phyloP scores from a whole-genome alignment of 2,113 vertebrate species.

The Tyto alba region DNA sequence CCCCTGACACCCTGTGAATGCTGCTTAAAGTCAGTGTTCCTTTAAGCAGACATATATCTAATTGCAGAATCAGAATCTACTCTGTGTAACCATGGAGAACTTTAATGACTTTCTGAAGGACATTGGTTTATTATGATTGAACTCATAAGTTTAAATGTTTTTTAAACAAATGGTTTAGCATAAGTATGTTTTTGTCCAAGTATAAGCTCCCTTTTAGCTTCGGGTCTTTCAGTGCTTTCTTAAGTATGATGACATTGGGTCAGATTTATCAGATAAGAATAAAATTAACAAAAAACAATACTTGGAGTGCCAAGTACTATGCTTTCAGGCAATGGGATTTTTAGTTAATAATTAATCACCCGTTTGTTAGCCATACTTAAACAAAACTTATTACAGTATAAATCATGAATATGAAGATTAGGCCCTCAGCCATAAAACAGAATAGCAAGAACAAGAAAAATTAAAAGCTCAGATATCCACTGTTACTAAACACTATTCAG shows the following conservation, averaged over 20 bases:
- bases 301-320: not conserved
- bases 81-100: not conserved
- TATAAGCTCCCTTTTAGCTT: not conserved
- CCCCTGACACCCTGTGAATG: not conserved
- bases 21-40: not conserved
- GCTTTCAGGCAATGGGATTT: not conserved
- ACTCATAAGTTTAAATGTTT: constrained; percentile 22
- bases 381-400: not conserved
- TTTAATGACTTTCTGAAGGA: constrained; percentile 35
- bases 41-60: not conserved
- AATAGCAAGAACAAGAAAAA: not conserved
- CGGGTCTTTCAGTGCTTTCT: not conserved
- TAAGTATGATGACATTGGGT: constrained; percentile 1
- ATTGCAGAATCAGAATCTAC: not conserved
- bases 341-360: constrained; percentile 40
- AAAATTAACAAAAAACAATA: constrained; percentile 32
- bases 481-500: not conserved
- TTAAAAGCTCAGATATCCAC: not conserved
- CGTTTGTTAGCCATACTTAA: not conserved
- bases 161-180: constrained; percentile 30
- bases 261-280: constrained; percentile 43
- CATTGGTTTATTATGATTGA: constrained; percentile 12
- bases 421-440: not conserved
- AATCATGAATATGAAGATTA: not conserved
- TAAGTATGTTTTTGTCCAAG: constrained; percentile 26